Evolutionary conservation across 2,888 invertebrate species (phyloP).

Genomic region (Shargacucullia verbasci): DNA sequence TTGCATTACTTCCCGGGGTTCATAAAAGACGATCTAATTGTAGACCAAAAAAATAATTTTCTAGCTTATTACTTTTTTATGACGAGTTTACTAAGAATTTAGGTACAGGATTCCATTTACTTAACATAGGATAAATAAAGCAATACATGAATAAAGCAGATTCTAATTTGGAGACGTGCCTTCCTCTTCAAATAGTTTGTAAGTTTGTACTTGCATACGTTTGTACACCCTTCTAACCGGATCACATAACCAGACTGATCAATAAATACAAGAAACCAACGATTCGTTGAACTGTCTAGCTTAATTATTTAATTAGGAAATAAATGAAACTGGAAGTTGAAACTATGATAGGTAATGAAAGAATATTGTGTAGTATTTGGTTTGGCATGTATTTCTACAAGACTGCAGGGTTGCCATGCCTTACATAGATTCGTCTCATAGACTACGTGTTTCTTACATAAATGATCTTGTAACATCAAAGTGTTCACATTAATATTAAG

Average conservation of each 20-base stretch:
- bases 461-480: conserved; percentile 41
- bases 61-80: neutral
- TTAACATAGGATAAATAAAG: conserved; percentile 5
- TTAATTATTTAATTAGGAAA: conserved; percentile 60
- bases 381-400: conserved; percentile 53
- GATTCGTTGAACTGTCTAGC: conserved; percentile 45
- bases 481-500: conserved; percentile 51
- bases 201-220: conserved; percentile 5
- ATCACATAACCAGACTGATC: conserved; percentile 33
- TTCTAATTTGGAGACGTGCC: conserved; percentile 28
- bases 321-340: conserved; percentile 38
- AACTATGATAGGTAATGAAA: conserved; percentile 37
- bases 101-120: conserved; percentile 15
- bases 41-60: no score
- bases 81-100: conserved; percentile 6
- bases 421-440: conserved; percentile 55
- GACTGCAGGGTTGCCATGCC: conserved; percentile 69
- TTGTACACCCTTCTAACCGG: conserved; percentile 2
- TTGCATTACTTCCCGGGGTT: neutral
- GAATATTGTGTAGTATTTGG: conserved; percentile 46
- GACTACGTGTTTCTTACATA: conserved; percentile 45
- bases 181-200: conserved; percentile 32
- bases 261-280: conserved; percentile 36
- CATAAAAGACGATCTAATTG: no score
- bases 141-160: conserved; percentile 18